A percentile compares a stretch with the other conserved stretches of the same genome.
phyloP scores from a whole-genome alignment of 1,140 invertebrate genomes.

The Mya arenaria region DNA sequence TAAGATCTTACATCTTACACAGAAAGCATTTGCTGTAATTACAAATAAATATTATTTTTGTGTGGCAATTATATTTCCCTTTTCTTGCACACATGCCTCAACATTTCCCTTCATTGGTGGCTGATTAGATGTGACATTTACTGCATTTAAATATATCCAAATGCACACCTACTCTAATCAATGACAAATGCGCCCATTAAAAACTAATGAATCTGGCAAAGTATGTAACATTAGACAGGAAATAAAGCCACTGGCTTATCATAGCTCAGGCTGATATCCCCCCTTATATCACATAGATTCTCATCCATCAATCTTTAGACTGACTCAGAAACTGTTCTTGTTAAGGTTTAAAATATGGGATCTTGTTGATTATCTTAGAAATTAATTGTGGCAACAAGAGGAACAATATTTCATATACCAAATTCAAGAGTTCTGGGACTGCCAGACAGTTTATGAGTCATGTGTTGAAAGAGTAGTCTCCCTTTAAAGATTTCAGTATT shows the following conservation, averaged over 20 bases:
- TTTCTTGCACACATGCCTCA: not conserved
- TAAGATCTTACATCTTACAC: too few relatives aligned
- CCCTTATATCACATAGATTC: not conserved
- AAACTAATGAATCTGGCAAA: not conserved
- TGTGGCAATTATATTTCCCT: too few relatives aligned
- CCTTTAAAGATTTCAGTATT: not conserved
- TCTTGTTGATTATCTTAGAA: slow-evolving; percentile 35
- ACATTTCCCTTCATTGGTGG: too few relatives aligned
- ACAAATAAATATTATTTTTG: too few relatives aligned
- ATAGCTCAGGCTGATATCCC: not conserved
- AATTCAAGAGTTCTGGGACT: not conserved
- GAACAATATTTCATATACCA: slow-evolving; percentile 20
- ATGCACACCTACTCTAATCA: not conserved
- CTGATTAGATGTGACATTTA: not conserved
- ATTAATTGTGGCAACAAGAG: slow-evolving; percentile 47
- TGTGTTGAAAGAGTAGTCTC: not conserved
- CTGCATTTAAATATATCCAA: not conserved
- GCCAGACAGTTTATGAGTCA: not conserved
- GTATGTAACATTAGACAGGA: slow-evolving; percentile 17
- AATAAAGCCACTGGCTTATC: slow-evolving; percentile 45
- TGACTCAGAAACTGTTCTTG: not conserved
- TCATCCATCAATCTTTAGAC: slow-evolving; percentile 2
- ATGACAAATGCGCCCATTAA: not conserved
- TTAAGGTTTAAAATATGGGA: slow-evolving; percentile 42
- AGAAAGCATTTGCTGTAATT: too few relatives aligned